Conservation (phyloP, 2,113 vertebrate genomes). For the Nycticryphes semicollaris region DNA sequence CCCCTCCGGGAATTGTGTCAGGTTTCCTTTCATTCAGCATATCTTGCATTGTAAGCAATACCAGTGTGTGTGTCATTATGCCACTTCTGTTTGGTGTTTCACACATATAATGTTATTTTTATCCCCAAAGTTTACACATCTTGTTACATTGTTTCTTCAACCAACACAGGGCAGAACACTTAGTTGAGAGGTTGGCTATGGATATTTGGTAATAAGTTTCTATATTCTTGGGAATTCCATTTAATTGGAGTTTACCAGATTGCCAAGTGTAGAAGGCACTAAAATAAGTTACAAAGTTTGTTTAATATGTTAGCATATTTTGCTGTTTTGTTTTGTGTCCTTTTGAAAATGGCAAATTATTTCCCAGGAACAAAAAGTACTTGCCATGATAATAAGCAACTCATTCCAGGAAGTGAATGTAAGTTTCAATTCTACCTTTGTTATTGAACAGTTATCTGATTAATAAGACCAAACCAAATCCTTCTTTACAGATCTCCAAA, state of each 20-base stretch:
- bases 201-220: background rate
- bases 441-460: background rate
- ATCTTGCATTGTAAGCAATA: background rate
- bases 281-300: background rate
- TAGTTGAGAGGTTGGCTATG: background rate
- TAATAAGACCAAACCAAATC: background rate
- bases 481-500: background rate
- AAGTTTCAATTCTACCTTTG: background rate
- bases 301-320: background rate
- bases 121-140: background rate
- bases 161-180: background rate
- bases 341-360: background rate
- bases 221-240: background rate
- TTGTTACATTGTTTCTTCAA: background rate
- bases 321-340: background rate
- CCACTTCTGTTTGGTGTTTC: background rate
- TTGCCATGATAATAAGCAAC: background rate
- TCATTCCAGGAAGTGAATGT: background rate
- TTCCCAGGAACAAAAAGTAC: background rate
- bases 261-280: background rate
- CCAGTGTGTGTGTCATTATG: background rate
- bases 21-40: background rate
- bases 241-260: background rate
- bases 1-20: background rate
- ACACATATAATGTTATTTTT: background rate